Evolutionary conservation across 2,888 invertebrate species (phyloP).

Genomic region (Smittia sp.): DNA sequence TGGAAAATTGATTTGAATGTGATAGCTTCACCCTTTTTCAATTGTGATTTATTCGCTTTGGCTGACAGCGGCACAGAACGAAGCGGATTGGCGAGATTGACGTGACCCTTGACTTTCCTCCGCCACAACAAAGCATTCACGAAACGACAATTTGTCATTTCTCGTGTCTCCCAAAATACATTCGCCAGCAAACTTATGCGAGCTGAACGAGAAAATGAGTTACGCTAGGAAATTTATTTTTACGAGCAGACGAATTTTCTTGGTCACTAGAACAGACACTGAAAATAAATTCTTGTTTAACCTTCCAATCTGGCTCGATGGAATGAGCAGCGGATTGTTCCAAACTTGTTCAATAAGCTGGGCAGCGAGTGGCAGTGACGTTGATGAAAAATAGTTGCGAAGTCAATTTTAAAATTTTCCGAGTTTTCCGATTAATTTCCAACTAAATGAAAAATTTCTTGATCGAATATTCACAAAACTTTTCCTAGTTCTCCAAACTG

Average conservation of each 20-base stretch:
- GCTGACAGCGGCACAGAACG: too few species aligned
- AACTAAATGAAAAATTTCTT: too few species aligned
- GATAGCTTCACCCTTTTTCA: not conserved
- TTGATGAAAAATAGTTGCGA: too few species aligned
- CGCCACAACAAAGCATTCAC: not conserved
- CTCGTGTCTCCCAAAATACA: not conserved
- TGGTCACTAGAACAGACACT: conserved; percentile 2
- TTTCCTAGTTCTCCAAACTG: too few species aligned
- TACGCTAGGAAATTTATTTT: not conserved
- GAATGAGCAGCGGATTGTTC: too few species aligned
- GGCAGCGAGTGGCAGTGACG: too few species aligned
- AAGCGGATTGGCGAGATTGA: too few species aligned
- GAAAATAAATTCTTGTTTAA: conserved; percentile 5
- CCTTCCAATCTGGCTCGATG: not conserved
- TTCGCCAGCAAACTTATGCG: not conserved
- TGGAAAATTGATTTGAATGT: not conserved
- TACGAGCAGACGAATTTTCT: conserved; percentile 8
- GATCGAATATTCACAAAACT: too few species aligned
- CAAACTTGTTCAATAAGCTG: too few species aligned
- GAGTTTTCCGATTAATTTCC: too few species aligned
- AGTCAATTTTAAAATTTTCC: too few species aligned
- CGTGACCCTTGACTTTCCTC: not conserved
- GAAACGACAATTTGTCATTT: not conserved
- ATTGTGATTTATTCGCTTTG: too few species aligned
- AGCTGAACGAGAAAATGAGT: not conserved